phyloP scores from a whole-genome alignment of 1,140 invertebrate genomes.

The Euwallacea similis region DNA sequence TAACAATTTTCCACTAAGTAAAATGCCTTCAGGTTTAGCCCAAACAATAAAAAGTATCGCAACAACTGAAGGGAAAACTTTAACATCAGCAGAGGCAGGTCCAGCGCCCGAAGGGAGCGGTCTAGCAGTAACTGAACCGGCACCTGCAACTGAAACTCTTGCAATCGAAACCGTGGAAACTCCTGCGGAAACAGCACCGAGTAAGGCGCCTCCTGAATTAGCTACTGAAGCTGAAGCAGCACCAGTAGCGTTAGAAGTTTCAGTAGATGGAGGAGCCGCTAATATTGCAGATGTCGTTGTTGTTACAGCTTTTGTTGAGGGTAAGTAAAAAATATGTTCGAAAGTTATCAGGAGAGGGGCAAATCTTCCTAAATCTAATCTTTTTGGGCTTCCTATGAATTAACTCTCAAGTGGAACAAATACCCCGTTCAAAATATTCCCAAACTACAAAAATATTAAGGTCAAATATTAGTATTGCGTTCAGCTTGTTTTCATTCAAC shows the following conservation, averaged over 20 bases:
- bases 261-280: not conserved
- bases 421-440: too few species aligned
- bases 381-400: too few species aligned
- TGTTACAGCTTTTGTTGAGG: not conserved
- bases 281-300: not conserved
- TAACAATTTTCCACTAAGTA: too few species aligned
- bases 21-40: conserved; percentile 11
- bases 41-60: too few species aligned
- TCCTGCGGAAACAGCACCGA: conserved; percentile 25
- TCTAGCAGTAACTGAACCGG: conserved; percentile 35
- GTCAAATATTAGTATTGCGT: not conserved
- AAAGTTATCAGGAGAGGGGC: too few species aligned
- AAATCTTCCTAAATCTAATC: too few species aligned
- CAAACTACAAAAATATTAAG: too few species aligned
- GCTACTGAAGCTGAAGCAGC: not conserved
- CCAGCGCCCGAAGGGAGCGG: conserved; percentile 48
- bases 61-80: conserved; percentile 47
- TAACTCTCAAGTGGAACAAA: too few species aligned
- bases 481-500: too few species aligned
- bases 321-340: not conserved
- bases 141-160: conserved; percentile 37
- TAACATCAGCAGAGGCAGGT: conserved; percentile 48
- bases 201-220: not conserved
- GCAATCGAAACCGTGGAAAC: conserved; percentile 29
- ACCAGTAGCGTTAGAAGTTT: not conserved